Evolutionary conservation across 2,797 vertebrate genomes (phyloP).

Genomic region (Melanotaenia parkinsoni): DNA sequence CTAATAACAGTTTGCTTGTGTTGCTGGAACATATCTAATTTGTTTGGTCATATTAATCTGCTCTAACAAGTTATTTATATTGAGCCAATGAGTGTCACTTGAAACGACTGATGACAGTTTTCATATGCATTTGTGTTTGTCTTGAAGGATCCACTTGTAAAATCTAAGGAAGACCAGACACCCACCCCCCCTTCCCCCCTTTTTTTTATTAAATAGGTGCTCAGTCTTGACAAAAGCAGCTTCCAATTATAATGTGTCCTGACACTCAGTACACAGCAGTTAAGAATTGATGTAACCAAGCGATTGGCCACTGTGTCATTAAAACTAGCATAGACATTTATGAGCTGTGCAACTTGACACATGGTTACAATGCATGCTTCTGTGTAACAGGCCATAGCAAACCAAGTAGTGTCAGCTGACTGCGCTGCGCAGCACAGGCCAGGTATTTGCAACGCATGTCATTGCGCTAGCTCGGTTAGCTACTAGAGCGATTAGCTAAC

Average conservation of each 20-base stretch:
- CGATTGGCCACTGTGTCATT: conserved; percentile 18
- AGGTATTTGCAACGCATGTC: conserved; percentile 74
- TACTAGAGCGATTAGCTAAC: conserved; percentile 61
- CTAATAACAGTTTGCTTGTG: background rate
- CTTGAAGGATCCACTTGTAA: too few species aligned
- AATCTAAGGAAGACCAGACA: too few species aligned
- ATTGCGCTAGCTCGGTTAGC: conserved; percentile 62
- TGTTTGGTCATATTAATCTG: background rate
- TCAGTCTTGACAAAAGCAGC: conserved; percentile 70
- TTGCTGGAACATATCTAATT: background rate
- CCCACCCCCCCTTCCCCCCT: background rate
- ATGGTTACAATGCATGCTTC: conserved; percentile 59
- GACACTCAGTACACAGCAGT: conserved; percentile 12
- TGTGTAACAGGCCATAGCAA: conserved; percentile 59
- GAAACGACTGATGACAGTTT: too few species aligned
- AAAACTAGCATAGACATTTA: conserved; percentile 28
- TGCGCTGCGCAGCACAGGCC: conserved; percentile 71
- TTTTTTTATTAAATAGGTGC: conserved; percentile 7
- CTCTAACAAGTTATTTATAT: too few species aligned
- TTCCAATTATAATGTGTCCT: conserved; percentile 43
- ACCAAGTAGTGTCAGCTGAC: conserved; percentile 76
- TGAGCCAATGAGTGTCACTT: too few species aligned
- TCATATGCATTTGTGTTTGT: too few species aligned
- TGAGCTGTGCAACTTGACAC: conserved; percentile 57
- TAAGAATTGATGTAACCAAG: background rate